phyloP scores from a whole-genome alignment of 2,888 invertebrate genomes.

The Malacosoma neustria region DNA sequence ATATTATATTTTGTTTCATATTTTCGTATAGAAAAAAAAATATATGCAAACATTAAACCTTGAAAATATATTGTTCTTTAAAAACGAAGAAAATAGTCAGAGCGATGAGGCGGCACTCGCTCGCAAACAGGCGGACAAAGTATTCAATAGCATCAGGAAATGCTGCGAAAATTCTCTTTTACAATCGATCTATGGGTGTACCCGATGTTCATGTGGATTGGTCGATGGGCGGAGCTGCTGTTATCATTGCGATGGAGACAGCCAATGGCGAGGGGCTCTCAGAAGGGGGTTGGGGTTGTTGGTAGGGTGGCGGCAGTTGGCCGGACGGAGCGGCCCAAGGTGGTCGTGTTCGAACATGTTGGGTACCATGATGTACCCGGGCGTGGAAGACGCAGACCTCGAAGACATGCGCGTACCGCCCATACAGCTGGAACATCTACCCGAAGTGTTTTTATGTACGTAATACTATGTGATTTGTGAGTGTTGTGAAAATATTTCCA shows the following conservation, averaged over 20 bases:
- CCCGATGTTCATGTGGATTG: constrained; percentile 40
- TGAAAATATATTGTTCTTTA: too few species aligned
- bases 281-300: constrained; percentile 67
- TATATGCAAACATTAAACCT: too few species aligned
- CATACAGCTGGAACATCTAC: constrained; percentile 82
- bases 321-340: constrained; percentile 43
- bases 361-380: constrained; percentile 71
- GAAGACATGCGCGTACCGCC: constrained; percentile 81
- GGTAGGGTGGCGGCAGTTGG: constrained; percentile 58
- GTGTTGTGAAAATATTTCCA: constrained; percentile 12
- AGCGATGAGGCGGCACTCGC: constrained; percentile 30
- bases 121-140: constrained; percentile 47
- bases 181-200: constrained; percentile 67
- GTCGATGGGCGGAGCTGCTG: constrained; percentile 62
- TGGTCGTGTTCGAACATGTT: constrained; percentile 55
- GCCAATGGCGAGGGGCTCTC: constrained; percentile 49
- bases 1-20: too few species aligned
- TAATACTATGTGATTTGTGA: constrained; percentile 32
- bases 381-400: constrained; percentile 46
- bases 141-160: constrained; percentile 57
- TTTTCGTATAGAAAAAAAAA: too few species aligned
- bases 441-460: constrained; percentile 84
- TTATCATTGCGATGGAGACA: constrained; percentile 45
- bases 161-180: constrained; percentile 48
- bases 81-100: too few species aligned